Percentiles rank a stretch among this genome's conserved stretches.
phyloP scores from a whole-genome alignment of 2,888 invertebrate genomes.

The Lithosia quadra region DNA sequence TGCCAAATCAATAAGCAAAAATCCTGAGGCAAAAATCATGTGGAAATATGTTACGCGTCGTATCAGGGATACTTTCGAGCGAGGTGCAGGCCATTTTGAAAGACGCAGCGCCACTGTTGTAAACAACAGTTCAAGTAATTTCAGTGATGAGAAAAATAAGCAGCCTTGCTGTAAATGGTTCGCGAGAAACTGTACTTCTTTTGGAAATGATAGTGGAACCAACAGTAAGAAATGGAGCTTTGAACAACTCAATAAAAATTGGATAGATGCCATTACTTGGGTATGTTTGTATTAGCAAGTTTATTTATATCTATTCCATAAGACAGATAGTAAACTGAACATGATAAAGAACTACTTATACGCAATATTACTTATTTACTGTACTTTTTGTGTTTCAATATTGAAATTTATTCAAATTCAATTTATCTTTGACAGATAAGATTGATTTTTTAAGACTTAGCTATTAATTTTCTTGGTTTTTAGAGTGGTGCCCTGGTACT shows the following conservation, averaged over 20 bases:
- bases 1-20: slow-evolving; percentile 24
- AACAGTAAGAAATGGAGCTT: slow-evolving; percentile 79
- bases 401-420: background rate
- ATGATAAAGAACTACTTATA: background rate
- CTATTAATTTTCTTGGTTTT: slow-evolving; percentile 39
- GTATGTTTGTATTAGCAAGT: slow-evolving; percentile 60
- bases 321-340: background rate
- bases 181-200: slow-evolving; percentile 62
- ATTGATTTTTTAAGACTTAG: background rate
- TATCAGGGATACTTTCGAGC: slow-evolving; percentile 82
- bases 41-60: slow-evolving; percentile 86
- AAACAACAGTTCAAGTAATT: slow-evolving; percentile 62
- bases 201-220: slow-evolving; percentile 63
- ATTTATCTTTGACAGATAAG: background rate
- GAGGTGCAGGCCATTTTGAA: slow-evolving; percentile 82
- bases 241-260: slow-evolving; percentile 75
- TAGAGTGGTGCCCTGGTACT: slow-evolving; percentile 88
- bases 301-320: slow-evolving; percentile 26
- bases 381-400: background rate
- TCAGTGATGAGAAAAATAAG: slow-evolving; percentile 65
- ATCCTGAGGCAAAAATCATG: slow-evolving; percentile 77
- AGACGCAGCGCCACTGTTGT: slow-evolving; percentile 77
- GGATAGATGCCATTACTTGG: slow-evolving; percentile 86
- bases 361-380: background rate
- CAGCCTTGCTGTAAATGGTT: slow-evolving; percentile 65